Base-by-base conservation (phyloP, 2,113 vertebrate genomes). In the Puffinus mauretanicus region DNA sequence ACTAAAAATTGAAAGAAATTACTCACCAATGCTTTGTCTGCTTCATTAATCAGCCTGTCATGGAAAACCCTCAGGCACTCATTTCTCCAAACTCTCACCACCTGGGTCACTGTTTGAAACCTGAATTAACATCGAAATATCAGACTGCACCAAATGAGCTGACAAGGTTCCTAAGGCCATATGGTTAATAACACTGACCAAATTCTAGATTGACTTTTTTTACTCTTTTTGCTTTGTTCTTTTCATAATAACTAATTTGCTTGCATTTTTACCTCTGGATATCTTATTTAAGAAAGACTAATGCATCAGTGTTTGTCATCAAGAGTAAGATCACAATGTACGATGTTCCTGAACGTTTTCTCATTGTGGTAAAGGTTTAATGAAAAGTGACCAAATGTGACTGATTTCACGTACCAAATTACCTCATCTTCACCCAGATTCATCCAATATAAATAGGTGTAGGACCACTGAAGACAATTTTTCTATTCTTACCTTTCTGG, bases 41-140 rank as follows among this genome's bases (percentile, higher is more conserved):
- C 79, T 97, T 99, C 98, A 88, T 99, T 98, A 96, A 99, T 99
- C 47, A 99, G 97, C 73, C 99, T 98, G 97, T 99, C 99, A 14
- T 99, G 99, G 95, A 99, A 99, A 96, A 99, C 99, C 82, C 99
- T 98, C 91, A 99, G 97, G 93, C 99, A 99, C 77, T 99, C 99
- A 36, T 99, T 99, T 92, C 99, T 99, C 99, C 99, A 99, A 12
- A 99, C 99, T 66, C 99, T 98, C 77, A 99, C 99, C 98, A 99
- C 99, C 90, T 99, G 98, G 46, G 97, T 69, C 71, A 98, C 98
- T 3, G 97, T 99, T 78, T 98, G 97, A 98, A 99, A 99, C 95
- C 99, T 99, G 86, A 25, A 30, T 7, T 61, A 81, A 72, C 64
- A 82, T 7, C 5, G 47, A 58, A 93, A 83, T 60, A 91, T 57